Evolutionary conservation across 35 echinoderm and acorn worm species (phyloP).

Genomic region (Acanthaster planci): DNA sequence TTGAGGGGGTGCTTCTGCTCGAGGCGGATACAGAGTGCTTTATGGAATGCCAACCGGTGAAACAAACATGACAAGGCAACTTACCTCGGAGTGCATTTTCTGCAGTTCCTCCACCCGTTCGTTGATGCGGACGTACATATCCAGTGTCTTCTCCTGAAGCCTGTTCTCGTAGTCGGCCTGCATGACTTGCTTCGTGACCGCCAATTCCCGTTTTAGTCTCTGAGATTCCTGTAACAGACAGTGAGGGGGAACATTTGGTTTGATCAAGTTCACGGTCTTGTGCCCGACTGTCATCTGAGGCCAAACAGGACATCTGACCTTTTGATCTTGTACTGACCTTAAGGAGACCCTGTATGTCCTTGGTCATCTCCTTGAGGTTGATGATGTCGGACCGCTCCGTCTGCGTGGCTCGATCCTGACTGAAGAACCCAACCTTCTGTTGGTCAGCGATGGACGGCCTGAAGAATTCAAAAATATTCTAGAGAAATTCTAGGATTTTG

Average conservation of each 20-base stretch:
- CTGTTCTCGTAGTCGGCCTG: conserved; percentile 95
- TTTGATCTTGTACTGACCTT: conserved; percentile 43
- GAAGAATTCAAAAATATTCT: background rate
- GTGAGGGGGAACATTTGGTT: background rate
- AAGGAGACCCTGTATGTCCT: conserved; percentile 69
- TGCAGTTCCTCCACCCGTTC: conserved; percentile 83
- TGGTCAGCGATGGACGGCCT: conserved; percentile 95
- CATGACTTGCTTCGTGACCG: conserved; percentile 84
- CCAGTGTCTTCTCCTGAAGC: conserved; percentile 88
- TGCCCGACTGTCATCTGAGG: no score
- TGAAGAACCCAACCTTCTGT: conserved; percentile 96
- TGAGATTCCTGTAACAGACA: conserved; percentile 78
- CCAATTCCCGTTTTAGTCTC: conserved; percentile 81
- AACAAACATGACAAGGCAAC: no score
- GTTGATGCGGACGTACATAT: conserved; percentile 91
- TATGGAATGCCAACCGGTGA: no score
- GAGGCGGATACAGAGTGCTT: no score
- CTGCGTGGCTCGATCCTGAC: conserved; percentile 89
- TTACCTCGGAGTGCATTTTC: conserved; percentile 78
- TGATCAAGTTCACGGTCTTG: background rate
- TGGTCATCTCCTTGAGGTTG: conserved; percentile 85
- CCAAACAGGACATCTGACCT: background rate
- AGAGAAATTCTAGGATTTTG: conserved; percentile 11
- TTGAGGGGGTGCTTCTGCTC: no score
- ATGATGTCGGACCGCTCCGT: conserved; percentile 87